Evolutionary conservation across 2,888 invertebrate genomes (phyloP), one percentile per base, ranked within the genome.

Genomic region (Sinotaia quadrata): DNA sequence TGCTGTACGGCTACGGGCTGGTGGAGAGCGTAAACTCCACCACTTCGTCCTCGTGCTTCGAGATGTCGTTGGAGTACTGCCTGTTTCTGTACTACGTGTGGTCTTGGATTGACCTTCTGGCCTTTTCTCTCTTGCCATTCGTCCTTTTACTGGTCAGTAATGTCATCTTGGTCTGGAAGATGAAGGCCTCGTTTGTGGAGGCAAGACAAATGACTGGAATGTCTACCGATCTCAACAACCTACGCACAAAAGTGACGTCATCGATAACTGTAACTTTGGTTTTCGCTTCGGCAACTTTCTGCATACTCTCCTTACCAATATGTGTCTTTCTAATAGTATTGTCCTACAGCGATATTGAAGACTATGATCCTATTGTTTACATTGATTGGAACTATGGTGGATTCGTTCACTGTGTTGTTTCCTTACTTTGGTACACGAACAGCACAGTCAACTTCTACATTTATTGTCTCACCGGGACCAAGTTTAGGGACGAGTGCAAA

Each of bases 381-480:
- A n/a, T 21, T 3, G 27, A 27, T 1, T 18, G 8, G 18, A 24
- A n/a, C n/a, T 18, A 21, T 5, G 34, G 56, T 33, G n/a, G n/a
- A 18, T 34, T 31, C 21, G 24, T 56, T 1, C 12, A 33, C n/a
- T 15, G 34, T 18, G 10, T 56, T 21, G 33, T 33, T 7, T 31
- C 8, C 33, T 31, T 56, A 21, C n/a, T 56, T 33, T 29, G 27
- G n/a, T 56, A 56, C 12, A n/a, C n/a, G 18, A 56, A 56, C 34
- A 31, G 33, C 12, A 34, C 56, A 12, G 34, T 56, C 15, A 56
- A 56, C 34, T 56, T 56, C 33, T 56, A 56, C 33, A 4, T 56
- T 4, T 56, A 56, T 33, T 56, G 56, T 33, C 34, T 56, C 34
- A 56, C 31, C 21, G 56, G 56, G 1, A 4, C 31, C 15, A 56